Evolutionary conservation across 2,888 invertebrate genomes (phyloP).

Genomic region (Synanthedon myopaeformis): DNA sequence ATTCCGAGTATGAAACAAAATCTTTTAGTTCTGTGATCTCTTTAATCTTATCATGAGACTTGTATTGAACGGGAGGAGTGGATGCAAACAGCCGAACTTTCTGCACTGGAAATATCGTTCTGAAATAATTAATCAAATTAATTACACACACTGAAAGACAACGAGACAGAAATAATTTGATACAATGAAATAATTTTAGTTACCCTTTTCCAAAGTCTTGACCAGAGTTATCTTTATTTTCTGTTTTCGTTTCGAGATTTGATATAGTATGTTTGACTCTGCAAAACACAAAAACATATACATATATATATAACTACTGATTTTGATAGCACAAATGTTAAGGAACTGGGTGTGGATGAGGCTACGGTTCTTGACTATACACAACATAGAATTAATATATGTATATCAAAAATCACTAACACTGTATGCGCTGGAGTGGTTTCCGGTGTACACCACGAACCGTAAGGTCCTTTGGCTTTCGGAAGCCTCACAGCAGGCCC

Average conservation of each 20-base stretch:
- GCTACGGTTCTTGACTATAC: no score
- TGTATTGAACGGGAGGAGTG: slow-evolving; percentile 18
- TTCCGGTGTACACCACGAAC: slow-evolving; percentile 55
- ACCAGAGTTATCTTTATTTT: slow-evolving; percentile 20
- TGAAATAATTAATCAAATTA: slow-evolving; percentile 2
- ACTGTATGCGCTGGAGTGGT: slow-evolving; percentile 27
- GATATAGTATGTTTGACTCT: slow-evolving; percentile 23
- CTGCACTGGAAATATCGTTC: slow-evolving; percentile 19
- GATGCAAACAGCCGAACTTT: slow-evolving; percentile 28
- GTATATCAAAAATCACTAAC: slow-evolving; percentile 26
- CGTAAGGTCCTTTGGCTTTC: slow-evolving; percentile 23
- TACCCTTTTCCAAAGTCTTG: slow-evolving; percentile 22
- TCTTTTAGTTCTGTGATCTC: slow-evolving; percentile 35
- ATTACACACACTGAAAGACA: neutral
- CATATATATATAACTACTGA: no score
- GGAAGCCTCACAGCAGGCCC: slow-evolving; percentile 13
- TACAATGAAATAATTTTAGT: slow-evolving; percentile 5
- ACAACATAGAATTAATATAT: no score
- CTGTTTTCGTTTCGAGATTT: slow-evolving; percentile 29
- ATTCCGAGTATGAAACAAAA: slow-evolving; percentile 9
- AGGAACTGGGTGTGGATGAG: no score
- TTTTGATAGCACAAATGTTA: no score
- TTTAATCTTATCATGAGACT: slow-evolving; percentile 17
- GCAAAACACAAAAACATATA: slow-evolving; percentile 7
- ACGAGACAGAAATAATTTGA: neutral